Evolutionary conservation across 1,140 invertebrate genomes (phyloP), one percentile per base, ranked within the genome.

Genomic region (Aphelenchoides avenae): DNA sequence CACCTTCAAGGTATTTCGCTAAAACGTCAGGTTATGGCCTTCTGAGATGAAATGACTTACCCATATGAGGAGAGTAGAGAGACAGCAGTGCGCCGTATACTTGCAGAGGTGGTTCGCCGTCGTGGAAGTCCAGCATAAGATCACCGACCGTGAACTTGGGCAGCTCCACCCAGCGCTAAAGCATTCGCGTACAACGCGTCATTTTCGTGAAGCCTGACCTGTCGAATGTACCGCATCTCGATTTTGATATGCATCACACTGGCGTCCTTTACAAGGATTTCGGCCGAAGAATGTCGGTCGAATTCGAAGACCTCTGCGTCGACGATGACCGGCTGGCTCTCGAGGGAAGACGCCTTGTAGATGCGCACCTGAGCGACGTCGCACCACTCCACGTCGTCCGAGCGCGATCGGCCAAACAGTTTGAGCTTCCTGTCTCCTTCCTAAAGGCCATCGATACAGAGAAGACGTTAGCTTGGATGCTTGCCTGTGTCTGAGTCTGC

Each of bases 191-290:
- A n/a, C n/a, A 36, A 36, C 11, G n/a, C 11, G n/a, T 11, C 34
- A 11, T 36, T 11, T n/a, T 36, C 11, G 34, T 36, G n/a, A 36
- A 11, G 13, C 37, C 5, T 50, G 13, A 49, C 46, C 44, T 49
- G 37, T 26, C 7, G 50, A 50, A 49, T 49, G 29, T 50, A 49
- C 18, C 46, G 46, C 29, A 49, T 7, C 6, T 49, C 46, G 6
- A 49, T 49, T 20, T 6, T 6, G 13, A 49, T 41, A 15, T 44
- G 46, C n/a, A 15, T 6, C 5, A 49, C n/a, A n/a, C n/a, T n/a
- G n/a, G n/a, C n/a, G n/a, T n/a, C n/a, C n/a, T n/a, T n/a, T n/a
- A n/a, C n/a, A n/a, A n/a, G n/a, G n/a, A n/a, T n/a, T n/a, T n/a
- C n/a, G n/a, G n/a, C n/a, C n/a, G n/a, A n/a, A n/a, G n/a, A n/a